Evolutionary conservation across 2,113 vertebrate genomes (phyloP), one percentile per base, ranked within the genome.

Genomic region (Aptenodytes forsteri): DNA sequence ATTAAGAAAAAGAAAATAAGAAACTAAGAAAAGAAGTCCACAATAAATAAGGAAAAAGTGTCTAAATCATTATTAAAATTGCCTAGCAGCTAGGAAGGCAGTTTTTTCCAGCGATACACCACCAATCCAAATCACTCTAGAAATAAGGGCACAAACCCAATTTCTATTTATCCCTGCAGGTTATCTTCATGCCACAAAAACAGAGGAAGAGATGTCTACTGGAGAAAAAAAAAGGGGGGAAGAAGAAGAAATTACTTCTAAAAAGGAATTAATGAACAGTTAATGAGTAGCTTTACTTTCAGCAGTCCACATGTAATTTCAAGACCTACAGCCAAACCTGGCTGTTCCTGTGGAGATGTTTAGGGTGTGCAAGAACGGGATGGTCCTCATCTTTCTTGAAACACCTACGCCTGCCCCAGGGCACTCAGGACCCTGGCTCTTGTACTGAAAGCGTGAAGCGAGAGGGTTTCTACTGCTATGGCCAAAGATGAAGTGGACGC

Each of bases 231-330:
- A 6, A 18, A 29, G 56, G 20, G 18, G n/a, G 6, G 6, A 54
- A 87, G 34, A 62, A 61, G 7, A 83, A 69, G 29, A 95, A 93
- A 92, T 83, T 88, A 83, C 62, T 71, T 69, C 36, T 59, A 70
- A 90, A 90, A 95, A 92, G 32, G 55, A 89, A 95, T 83, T 91
- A 64, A 83, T 69, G 66, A 86, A 77, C 64, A 70, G 26, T 55
- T 90, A 49, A 89, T 46, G 16, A 81, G 23, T 6, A 73, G 46
- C 55, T 95, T 86, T 73, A 73, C 58, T 94, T 94, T 66, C 66
- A 88, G 82, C 49, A 80, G 49, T 50, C 49, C 22, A 54, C 11
- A 4, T 26, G 23, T 12, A 70, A 80, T 93, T 85, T 88, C 55
- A 90, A 83, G 58, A 83, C 58, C 42, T 86, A 83, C 77, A 85